Evolutionary conservation across 2,113 vertebrate genomes (phyloP).

Genomic region (Otolemur garnettii): DNA sequence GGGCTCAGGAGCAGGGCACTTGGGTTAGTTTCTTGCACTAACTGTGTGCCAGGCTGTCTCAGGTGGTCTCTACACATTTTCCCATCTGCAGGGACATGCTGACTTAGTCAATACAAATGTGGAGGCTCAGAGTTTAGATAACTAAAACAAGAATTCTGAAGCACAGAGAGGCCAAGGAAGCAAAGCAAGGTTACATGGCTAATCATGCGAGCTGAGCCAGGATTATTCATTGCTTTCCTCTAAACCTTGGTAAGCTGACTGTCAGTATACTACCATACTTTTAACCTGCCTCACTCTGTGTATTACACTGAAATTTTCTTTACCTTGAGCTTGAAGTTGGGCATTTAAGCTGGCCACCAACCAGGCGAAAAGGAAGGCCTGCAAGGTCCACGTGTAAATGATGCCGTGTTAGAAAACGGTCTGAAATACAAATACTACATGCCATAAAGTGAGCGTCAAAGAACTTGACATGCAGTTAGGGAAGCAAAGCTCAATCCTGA

Average conservation of each 20-base stretch:
- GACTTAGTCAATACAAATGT: not conserved
- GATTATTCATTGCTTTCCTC: not conserved
- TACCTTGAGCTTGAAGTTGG: not conserved
- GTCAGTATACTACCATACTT: not conserved
- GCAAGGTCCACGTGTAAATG: fast-evolving
- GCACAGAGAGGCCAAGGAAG: not conserved
- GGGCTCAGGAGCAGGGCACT: too few relatives aligned
- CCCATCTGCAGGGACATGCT: too few relatives aligned
- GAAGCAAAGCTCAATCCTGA: not conserved
- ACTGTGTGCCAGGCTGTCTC: not conserved
- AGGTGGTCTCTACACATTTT: too few relatives aligned
- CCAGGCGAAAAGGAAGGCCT: not conserved
- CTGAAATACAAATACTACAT: not conserved
- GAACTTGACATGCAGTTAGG: not conserved
- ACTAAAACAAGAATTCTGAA: not conserved
- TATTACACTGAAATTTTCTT: not conserved
- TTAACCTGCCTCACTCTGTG: not conserved
- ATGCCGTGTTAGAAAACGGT: fast-evolving
- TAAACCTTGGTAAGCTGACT: not conserved
- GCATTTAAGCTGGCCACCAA: not conserved
- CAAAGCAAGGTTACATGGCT: not conserved
- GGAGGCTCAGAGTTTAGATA: not conserved
- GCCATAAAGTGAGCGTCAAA: not conserved
- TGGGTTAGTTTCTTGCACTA: too few relatives aligned
- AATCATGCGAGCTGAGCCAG: too few relatives aligned